phyloP scores from a whole-genome alignment of 2,888 invertebrate species.

The Gryllus longicercus region DNA sequence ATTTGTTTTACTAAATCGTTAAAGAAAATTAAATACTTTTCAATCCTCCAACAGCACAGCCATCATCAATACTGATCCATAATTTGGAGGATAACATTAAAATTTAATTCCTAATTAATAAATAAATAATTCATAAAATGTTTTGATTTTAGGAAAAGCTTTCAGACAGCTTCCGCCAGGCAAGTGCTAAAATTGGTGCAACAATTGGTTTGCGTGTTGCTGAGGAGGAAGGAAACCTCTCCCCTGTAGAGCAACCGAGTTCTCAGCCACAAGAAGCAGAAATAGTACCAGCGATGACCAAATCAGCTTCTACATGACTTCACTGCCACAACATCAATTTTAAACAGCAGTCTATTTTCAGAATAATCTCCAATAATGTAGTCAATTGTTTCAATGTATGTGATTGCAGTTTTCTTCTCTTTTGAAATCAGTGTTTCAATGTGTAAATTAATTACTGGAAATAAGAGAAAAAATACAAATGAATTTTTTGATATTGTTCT shows the following conservation, averaged over 20 bases:
- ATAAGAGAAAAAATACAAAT: not conserved
- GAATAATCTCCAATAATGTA: not conserved
- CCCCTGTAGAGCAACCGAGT: slow-evolving; percentile 43
- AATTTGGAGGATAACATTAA: too few relatives aligned
- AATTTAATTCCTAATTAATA: too few relatives aligned
- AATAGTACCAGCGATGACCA: slow-evolving; percentile 27
- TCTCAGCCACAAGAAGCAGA: slow-evolving; percentile 31
- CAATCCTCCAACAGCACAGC: too few relatives aligned
- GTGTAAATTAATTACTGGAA: not conserved
- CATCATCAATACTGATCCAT: too few relatives aligned
- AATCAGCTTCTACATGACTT: slow-evolving; percentile 30
- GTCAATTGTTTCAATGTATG: not conserved
- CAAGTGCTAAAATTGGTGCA: slow-evolving; percentile 79
- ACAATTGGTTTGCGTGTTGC: slow-evolving; percentile 75
- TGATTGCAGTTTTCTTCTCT: not conserved
- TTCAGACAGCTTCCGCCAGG: slow-evolving; percentile 77
- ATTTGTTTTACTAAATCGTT: too few relatives aligned
- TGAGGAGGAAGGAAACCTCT: slow-evolving; percentile 58
- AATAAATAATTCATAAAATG: not conserved
- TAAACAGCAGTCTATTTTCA: slow-evolving; percentile 17
- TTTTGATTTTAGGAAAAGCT: slow-evolving; percentile 50
- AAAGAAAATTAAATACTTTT: too few relatives aligned
- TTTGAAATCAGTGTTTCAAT: not conserved
- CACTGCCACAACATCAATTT: not conserved
- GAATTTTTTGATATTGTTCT: too few relatives aligned